Conservation (phyloP, 2,888 invertebrate genomes). For the Torymus tubicola region DNA sequence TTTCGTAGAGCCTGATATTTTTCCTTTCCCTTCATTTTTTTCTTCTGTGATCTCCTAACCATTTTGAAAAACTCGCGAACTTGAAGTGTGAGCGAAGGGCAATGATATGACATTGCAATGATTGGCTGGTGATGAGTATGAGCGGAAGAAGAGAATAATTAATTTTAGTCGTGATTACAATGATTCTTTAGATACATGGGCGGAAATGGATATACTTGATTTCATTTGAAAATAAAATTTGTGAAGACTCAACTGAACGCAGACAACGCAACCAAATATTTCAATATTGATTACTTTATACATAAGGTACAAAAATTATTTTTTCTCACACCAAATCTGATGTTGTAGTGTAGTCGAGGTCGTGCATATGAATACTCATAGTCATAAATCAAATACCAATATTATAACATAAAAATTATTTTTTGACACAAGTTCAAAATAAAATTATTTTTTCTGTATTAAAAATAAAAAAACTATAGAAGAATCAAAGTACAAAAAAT, state of each 20-base stretch:
- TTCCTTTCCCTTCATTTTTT: not conserved
- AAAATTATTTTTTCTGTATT: no score
- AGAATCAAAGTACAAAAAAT: constrained; percentile 2
- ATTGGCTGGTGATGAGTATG: constrained; percentile 17
- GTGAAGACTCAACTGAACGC: constrained; percentile 20
- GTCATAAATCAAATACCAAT: no score
- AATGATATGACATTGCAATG: constrained; percentile 23
- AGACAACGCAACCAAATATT: constrained; percentile 11
- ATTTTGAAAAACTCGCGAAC: constrained; percentile 14
- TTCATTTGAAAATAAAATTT: not conserved
- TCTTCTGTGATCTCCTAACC: not conserved
- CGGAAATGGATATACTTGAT: constrained; percentile 5
- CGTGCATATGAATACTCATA: no score
- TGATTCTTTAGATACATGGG: constrained; percentile 4
- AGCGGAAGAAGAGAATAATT: constrained; percentile 35
- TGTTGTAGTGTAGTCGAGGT: no score
- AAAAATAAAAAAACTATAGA: not conserved
- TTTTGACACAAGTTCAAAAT: no score
- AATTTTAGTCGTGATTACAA: constrained; percentile 3
- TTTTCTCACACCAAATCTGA: not conserved
- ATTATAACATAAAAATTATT: no score
- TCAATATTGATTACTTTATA: not conserved
- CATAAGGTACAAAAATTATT: not conserved
- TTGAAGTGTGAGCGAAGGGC: constrained; percentile 3
- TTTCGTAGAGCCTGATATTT: constrained; percentile 35